Base-by-base conservation (phyloP, 2,888 invertebrate genomes). In the Drosophila pseudotakahashii region DNA sequence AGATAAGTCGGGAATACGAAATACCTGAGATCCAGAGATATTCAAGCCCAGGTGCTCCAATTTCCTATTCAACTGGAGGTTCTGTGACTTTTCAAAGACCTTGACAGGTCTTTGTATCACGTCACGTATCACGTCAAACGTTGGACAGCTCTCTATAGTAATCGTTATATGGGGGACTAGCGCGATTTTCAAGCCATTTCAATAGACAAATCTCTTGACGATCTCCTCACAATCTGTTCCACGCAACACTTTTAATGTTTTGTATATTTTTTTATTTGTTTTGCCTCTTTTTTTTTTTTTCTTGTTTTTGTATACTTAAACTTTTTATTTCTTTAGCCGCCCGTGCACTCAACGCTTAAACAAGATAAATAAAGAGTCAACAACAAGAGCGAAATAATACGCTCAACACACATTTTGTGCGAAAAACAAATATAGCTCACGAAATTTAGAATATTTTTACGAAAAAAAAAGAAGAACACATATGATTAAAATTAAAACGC, bases 401-500 rank as follows among this genome's bases (percentile, higher is more conserved):
- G 54, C 63, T 78, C 70, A 81, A 47, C 78, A 86, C 82, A 79
- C 79, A 26, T 6, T 81, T 77, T 51, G 73, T 54, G 59, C 63
- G 48, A 74, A 52, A 51, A 34, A 48, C 39, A 68, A 73, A 63
- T 52, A 52, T n/a, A 58, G 23, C 23, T 36, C 44, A 14, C 61
- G 59, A 63, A 39, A 62, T 55, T 14, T 75, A 67, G 59, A 83
- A 67, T 66, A 59, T 58, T 82, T 80, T 66, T 57, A 78, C 57
- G 57, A 37, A 41, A 23, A 4, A 19, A 42, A 45, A 48, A 55
- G 37, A 54, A 60, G 14, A 34, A 30, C 42, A 66, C 14, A 44
- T 63, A 71, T 82, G 83, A 83, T 83, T 83, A 69, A 83, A 81
- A 80, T 80, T 63, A 86, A 83, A 80, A 78, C 81, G 87, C 81